A percentile compares a stretch with the other conserved stretches of the same genome.
Evolutionary conservation across 2,113 vertebrate species (phyloP).

Genomic region (Acrocephalus kingi): DNA sequence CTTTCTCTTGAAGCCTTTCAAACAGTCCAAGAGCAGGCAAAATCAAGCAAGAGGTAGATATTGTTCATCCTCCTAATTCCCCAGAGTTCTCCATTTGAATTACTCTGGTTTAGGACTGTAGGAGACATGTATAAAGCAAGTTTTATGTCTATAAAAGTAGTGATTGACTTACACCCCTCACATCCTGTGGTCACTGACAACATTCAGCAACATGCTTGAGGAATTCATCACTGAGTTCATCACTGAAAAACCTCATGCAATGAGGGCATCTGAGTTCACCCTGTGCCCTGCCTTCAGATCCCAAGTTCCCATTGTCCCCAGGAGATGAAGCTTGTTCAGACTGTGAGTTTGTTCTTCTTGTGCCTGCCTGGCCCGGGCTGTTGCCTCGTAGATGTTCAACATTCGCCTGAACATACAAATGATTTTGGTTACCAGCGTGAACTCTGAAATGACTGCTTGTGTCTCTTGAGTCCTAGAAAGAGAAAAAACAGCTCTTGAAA

Average conservation of each 20-base stretch:
- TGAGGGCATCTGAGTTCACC: conserved; percentile 87
- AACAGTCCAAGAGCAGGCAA: conserved; percentile 10
- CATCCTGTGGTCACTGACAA: conserved; percentile 65
- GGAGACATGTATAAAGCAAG: neutral
- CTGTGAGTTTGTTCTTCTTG: neutral
- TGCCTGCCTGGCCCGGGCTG: conserved; percentile 43
- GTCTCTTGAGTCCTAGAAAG: conserved; percentile 75
- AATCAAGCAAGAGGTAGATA: conserved; percentile 55
- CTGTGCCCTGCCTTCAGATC: conserved; percentile 31
- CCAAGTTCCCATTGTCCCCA: neutral
- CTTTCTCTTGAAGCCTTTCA: neutral
- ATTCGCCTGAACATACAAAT: neutral
- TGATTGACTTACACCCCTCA: neutral
- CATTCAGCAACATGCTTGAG: conserved; percentile 87
- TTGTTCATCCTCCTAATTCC: neutral
- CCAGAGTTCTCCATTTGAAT: neutral
- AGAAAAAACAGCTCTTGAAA: neutral
- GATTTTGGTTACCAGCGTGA: conserved; percentile 68
- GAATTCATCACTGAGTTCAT: conserved; percentile 80
- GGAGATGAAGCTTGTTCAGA: conserved; percentile 15
- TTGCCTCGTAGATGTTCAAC: conserved; percentile 28
- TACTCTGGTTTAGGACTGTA: neutral
- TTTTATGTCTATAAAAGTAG: conserved; percentile 23
- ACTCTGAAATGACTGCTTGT: conserved; percentile 62
- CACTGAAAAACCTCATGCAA: conserved; percentile 79